A percentile compares a stretch with the other conserved stretches of the same genome.
phyloP scores from a whole-genome alignment of 2,797 vertebrate species.

The Cyclura pinguis region DNA sequence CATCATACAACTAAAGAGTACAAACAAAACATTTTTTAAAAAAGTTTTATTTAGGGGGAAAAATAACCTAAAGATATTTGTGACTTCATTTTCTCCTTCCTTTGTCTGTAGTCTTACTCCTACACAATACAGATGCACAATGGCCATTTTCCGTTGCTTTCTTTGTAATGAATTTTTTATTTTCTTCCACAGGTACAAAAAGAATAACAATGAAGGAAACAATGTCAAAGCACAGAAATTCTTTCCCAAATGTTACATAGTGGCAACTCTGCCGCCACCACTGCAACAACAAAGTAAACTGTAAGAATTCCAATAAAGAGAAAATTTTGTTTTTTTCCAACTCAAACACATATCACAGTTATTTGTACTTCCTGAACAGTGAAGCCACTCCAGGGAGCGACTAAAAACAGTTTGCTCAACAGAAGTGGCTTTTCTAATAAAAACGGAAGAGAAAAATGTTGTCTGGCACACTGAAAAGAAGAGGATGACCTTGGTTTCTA shows the following conservation, averaged over 20 bases:
- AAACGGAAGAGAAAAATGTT: conserved; percentile 25
- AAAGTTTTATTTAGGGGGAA: neutral
- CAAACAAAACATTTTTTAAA: conserved; percentile 4
- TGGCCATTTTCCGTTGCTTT: neutral
- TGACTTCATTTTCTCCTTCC: conserved; percentile 25
- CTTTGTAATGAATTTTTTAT: conserved; percentile 74
- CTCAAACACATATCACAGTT: conserved; percentile 37
- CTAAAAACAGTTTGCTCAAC: neutral
- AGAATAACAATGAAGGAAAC: conserved; percentile 70
- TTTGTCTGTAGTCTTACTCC: conserved; percentile 34
- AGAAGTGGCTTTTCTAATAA: conserved; percentile 37
- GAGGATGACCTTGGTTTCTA: conserved; percentile 24
- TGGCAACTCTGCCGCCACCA: conserved; percentile 42
- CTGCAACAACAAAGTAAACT: conserved; percentile 29
- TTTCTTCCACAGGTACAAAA: conserved; percentile 53
- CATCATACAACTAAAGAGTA: neutral
- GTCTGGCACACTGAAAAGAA: neutral
- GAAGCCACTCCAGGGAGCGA: conserved; percentile 27
- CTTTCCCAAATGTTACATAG: conserved; percentile 50
- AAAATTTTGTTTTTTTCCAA: conserved; percentile 12
- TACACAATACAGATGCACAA: conserved; percentile 26
- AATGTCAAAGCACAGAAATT: conserved; percentile 58
- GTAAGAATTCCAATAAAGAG: conserved; percentile 56
- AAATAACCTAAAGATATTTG: neutral
- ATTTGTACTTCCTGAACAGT: conserved; percentile 47